Base-by-base conservation (phyloP, 2,888 invertebrate species). In the Rotaria sp. region DNA sequence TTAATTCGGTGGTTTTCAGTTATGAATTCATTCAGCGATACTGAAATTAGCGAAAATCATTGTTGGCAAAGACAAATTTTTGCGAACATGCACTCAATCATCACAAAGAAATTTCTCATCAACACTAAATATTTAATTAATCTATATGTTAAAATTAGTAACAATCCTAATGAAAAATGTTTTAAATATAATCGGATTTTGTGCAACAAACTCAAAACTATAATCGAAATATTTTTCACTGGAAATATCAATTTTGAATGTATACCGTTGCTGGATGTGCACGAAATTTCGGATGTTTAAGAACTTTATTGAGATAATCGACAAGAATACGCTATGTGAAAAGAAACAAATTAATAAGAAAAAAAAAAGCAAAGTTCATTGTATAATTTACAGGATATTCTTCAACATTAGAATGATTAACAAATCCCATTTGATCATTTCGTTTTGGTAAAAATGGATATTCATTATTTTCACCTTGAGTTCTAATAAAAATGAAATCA, bases 231-330 rank as follows among this genome's bases (percentile, higher is more conserved):
- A n/a, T n/a, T n/a, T n/a, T n/a, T n/a, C n/a, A n/a, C n/a, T n/a
- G n/a, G n/a, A n/a, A 18, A 67, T 24, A 67, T 15, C 3, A 67
- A 67, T 30, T 24, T 74, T 45, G 4, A 75, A 52, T 59, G 5
- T n/a, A 26, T 80, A 85, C 85, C 21, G 67, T 84, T 45, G 75
- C 45, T 38, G 38, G 75, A 85, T 86, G 86, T 35, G 55, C 13
- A 74, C 86, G 50, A 84, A 84, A 86, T 35, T 84, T 84, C 18
- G 74, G 74, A 86, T 84, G 84, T 41, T 41, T 52, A 18, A 86
- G 55, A 26, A 86, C 15, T 13, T 67, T 50, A 84, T 86, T 84
- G 8, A 86, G n/a, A 80, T 86, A 86, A 48, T 75, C 45, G n/a
- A 74, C 55, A 11, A 86, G 26, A 48, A 67, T 38, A 75, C 38